Base-by-base conservation (phyloP, 2,888 invertebrate genomes). In the Homarus gammarus region DNA sequence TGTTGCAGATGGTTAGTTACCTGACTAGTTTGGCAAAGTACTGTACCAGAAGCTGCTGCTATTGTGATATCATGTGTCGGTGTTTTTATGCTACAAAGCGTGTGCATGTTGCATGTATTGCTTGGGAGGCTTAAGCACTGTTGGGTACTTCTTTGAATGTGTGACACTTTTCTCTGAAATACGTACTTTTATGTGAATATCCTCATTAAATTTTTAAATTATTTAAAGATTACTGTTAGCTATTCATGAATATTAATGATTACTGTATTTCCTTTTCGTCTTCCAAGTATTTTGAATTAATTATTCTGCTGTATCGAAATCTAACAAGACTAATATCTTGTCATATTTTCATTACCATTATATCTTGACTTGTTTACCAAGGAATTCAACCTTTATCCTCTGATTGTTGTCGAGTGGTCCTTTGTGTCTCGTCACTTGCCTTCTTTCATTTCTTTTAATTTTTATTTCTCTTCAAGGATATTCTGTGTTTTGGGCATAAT, bases 401-500 rank as follows among this genome's bases (percentile, higher is more conserved):
- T n/a, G 27, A 27, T 31, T 70, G 15, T 27, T 83, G 27, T 44
- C 31, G 10, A 31, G 15, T 44, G 18, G 31, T 70, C n/a, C 40
- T 49, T 33, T 83, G 33, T 70, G 49, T 40, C 12, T 44, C 38
- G n/a, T n/a, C n/a, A 15, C 44, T 70, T 82, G 36, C 40, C 40
- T 18, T n/a, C n/a, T 49, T 49, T n/a, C n/a, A n/a, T n/a, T 31
- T 33, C 44, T 83, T 70, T 83, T 6, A 15, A 84, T 72, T 12
- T 49, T 61, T 73, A 38, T 83, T 83, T 72, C 31, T 31, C 78
- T 56, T 51, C 18, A 56, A 78, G 72, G 73, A 73, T 84, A 73
- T 73, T 84, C 84, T 84, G 84, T 73, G n/a, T 84, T 73, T 51
- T 44, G 72, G 73, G 82, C 68, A 83, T 83, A 83, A 83, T 83